Evolutionary conservation across 2,113 vertebrate genomes (phyloP).

Genomic region (Eidolon helvum): DNA sequence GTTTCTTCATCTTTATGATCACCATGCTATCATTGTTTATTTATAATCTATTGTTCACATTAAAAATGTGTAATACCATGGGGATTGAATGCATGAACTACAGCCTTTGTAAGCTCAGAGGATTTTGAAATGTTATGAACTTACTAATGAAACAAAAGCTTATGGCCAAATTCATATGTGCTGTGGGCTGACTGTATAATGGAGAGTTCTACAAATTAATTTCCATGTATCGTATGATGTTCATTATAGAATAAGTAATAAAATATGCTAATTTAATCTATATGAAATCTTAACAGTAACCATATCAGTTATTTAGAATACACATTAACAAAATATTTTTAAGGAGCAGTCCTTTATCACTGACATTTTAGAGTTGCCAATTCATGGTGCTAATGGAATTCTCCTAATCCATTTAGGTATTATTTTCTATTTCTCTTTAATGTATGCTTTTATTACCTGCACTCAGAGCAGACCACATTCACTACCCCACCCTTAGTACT

Average conservation of each 20-base stretch:
- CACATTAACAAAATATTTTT: not conserved
- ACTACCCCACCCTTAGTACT: not conserved
- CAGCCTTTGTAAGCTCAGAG: not conserved
- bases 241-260: not conserved
- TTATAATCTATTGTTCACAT: not conserved
- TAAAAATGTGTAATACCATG: not conserved
- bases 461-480: not conserved
- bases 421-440: not conserved
- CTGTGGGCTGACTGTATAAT: not conserved
- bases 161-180: not conserved
- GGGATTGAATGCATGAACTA: not conserved
- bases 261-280: not conserved
- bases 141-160: not conserved
- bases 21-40: not conserved
- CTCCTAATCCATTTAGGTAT: not conserved
- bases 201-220: not conserved
- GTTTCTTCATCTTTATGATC: not conserved
- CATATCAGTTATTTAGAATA: not conserved
- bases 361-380: not conserved
- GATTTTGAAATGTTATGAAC: not conserved
- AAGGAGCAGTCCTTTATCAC: not conserved
- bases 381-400: not conserved
- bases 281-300: not conserved
- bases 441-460: not conserved
- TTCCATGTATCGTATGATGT: not conserved